These are phyloP conservation scores for Drosophila fungiperda DNA, from an alignment of 2,888 invertebrate species.

Conservation along the genomic window DNA sequence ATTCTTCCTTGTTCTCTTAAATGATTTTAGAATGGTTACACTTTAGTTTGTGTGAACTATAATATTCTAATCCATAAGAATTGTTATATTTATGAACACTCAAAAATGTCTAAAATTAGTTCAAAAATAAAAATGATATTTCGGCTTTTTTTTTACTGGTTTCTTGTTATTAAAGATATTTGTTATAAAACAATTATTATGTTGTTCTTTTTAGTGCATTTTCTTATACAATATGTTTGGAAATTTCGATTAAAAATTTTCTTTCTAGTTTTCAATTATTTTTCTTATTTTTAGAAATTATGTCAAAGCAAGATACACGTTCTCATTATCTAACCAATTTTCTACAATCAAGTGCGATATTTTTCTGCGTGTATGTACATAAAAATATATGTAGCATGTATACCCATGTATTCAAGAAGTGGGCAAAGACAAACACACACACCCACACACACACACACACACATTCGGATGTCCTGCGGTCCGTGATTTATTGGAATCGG, in stretches of 20 bases:
- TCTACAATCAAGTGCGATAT: neutral
- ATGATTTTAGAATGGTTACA: neutral
- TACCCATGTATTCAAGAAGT: slow-evolving; percentile 18
- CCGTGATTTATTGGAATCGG: slow-evolving; percentile 43
- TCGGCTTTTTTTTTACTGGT: too few species aligned
- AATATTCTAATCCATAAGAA: neutral
- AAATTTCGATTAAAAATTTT: neutral
- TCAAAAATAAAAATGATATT: too few species aligned
- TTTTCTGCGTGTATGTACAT: neutral
- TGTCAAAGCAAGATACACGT: neutral
- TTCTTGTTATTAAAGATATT: too few species aligned
- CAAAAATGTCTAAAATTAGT: neutral
- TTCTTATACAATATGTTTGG: neutral
- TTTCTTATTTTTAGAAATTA: neutral
- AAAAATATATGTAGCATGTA: neutral
- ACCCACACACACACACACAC: neutral
- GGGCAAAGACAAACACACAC: slow-evolving; percentile 2
- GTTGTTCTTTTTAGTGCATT: neutral
- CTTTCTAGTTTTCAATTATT: neutral
- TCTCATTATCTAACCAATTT: neutral
- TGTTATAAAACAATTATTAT: neutral
- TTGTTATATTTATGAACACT: neutral
- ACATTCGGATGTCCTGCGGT: slow-evolving; percentile 63
- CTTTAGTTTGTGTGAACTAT: neutral
- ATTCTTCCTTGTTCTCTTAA: neutral